These are phyloP conservation scores for Mola mola DNA, from an alignment of 2,113 vertebrate species.

Conservation along the genomic window DNA sequence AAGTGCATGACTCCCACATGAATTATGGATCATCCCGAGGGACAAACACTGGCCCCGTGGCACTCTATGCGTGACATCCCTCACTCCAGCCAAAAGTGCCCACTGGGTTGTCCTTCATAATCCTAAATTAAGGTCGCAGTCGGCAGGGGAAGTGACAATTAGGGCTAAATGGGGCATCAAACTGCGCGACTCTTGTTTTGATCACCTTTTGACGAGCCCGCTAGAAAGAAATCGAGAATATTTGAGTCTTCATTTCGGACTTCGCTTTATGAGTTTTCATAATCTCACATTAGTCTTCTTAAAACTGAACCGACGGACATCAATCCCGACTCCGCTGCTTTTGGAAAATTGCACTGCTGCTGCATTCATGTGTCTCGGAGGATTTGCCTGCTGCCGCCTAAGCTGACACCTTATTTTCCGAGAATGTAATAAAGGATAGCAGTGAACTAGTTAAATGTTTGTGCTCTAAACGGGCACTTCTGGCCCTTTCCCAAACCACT, in stretches of 20 bases:
- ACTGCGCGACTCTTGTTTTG: slow-evolving; percentile 2
- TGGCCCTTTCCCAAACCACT: slow-evolving; percentile 58
- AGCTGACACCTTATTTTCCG: slow-evolving; percentile 38
- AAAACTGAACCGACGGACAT: slow-evolving; percentile 34
- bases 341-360: background rate
- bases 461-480: slow-evolving; percentile 27
- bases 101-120: slow-evolving; percentile 33
- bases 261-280: too few species aligned
- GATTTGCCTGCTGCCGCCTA: slow-evolving; percentile 9
- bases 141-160: slow-evolving; percentile 6
- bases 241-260: too few species aligned
- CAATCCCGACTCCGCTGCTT: slow-evolving; percentile 4
- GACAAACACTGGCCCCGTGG: slow-evolving; percentile 40
- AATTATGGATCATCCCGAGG: slow-evolving; percentile 72
- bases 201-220: background rate
- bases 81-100: slow-evolving; percentile 45
- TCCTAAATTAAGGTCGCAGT: slow-evolving; percentile 10
- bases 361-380: slow-evolving; percentile 18
- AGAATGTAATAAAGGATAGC: slow-evolving; percentile 52
- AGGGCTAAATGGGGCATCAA: slow-evolving; percentile 1
- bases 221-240: too few species aligned
- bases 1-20: slow-evolving; percentile 67
- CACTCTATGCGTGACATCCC: slow-evolving; percentile 47
- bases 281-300: slow-evolving; percentile 24
- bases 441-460: slow-evolving; percentile 57